phyloP scores from a whole-genome alignment of 2,888 invertebrate genomes.

The Pyrocoelia pectoralis region DNA sequence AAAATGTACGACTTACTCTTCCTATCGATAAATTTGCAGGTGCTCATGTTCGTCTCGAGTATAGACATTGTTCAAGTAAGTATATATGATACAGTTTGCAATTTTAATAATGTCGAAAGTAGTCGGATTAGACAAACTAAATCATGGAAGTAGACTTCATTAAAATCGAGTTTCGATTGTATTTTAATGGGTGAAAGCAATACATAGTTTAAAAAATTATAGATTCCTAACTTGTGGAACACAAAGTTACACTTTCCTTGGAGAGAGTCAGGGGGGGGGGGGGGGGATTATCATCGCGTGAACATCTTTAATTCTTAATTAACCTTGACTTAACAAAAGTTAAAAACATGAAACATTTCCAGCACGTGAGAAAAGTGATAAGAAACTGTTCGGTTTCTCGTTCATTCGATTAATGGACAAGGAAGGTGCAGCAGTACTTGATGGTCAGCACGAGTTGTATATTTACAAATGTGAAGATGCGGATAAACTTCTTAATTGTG shows the following conservation, averaged over 20 bases:
- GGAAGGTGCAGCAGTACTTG: slow-evolving; percentile 87
- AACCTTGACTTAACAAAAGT: too few relatives aligned
- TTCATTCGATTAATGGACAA: slow-evolving; percentile 91
- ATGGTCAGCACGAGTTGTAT: slow-evolving; percentile 88
- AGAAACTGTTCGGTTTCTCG: slow-evolving; percentile 90
- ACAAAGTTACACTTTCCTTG: too few relatives aligned
- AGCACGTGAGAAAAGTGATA: slow-evolving; percentile 90
- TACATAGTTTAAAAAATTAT: too few relatives aligned
- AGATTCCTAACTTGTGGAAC: too few relatives aligned
- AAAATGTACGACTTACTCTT: slow-evolving; percentile 85
- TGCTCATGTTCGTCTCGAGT: slow-evolving; percentile 92
- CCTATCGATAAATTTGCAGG: slow-evolving; percentile 92
- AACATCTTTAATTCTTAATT: too few relatives aligned
- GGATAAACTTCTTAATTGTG: slow-evolving; percentile 70
- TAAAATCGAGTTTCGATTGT: too few relatives aligned
- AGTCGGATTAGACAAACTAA: too few relatives aligned
- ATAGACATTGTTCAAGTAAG: slow-evolving; percentile 92
- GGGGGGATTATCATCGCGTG: too few relatives aligned
- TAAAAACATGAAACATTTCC: slow-evolving; percentile 49
- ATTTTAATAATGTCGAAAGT: too few relatives aligned
- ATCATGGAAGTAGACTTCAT: too few relatives aligned
- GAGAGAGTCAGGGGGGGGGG: too few relatives aligned
- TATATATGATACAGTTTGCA: not conserved
- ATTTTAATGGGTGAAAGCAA: too few relatives aligned
- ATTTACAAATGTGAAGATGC: slow-evolving; percentile 94